These are phyloP conservation scores for Ornithoptera priamus DNA, from an alignment of 2,888 invertebrate species.

Conservation along the genomic window DNA sequence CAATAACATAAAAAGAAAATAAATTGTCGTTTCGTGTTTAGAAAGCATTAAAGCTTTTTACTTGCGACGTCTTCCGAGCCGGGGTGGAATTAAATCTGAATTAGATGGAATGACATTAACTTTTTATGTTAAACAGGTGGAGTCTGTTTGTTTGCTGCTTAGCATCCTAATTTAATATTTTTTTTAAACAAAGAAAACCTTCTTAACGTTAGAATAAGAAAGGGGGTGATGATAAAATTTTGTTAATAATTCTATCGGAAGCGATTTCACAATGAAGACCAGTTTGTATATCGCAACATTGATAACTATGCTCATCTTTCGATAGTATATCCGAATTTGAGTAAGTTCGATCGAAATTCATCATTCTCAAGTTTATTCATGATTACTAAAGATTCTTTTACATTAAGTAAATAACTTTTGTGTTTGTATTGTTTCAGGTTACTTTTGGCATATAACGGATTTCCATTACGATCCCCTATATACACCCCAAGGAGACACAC, in stretches of 20 bases:
- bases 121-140: conserved; percentile 18
- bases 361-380: no score
- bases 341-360: no score
- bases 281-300: neutral
- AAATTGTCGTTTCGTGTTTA: conserved; percentile 32
- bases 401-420: neutral
- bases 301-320: no score
- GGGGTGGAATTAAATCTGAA: conserved; percentile 23
- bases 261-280: neutral
- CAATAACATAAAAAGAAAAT: conserved; percentile 29
- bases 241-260: neutral
- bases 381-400: no score
- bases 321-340: no score
- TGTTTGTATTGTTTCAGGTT: conserved; percentile 84
- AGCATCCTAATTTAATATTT: conserved; percentile 15
- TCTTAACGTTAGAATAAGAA: conserved; percentile 3
- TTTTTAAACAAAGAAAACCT: conserved; percentile 10
- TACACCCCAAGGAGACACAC: conserved; percentile 86
- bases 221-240: neutral
- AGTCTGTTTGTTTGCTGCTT: conserved; percentile 18
- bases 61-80: conserved; percentile 4
- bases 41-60: conserved; percentile 27
- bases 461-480: conserved; percentile 94
- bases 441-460: conserved; percentile 97
- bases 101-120: conserved; percentile 21